These are phyloP conservation scores for Lacanobia oleracea DNA, from an alignment of 2,888 invertebrate species.

Conservation along the genomic window DNA sequence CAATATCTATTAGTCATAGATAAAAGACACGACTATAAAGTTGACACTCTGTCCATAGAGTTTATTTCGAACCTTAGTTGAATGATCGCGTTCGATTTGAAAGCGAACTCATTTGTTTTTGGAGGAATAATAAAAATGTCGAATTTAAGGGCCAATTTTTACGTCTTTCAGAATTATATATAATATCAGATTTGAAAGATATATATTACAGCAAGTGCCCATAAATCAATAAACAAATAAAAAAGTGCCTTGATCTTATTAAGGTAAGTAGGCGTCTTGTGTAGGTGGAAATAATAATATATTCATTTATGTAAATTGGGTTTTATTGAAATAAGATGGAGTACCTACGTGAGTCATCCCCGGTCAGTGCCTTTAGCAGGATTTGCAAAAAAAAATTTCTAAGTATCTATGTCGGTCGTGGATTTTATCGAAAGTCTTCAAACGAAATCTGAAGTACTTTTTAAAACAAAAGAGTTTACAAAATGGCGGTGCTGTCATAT, in stretches of 20 bases:
- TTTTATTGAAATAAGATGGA: conserved; percentile 42
- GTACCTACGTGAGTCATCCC: conserved; percentile 30
- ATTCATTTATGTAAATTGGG: conserved; percentile 61
- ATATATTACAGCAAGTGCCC: not conserved
- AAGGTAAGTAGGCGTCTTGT: conserved; percentile 35
- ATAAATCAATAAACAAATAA: conserved; percentile 36
- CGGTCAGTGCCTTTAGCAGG: conserved; percentile 52
- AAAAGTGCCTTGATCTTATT: conserved; percentile 10
- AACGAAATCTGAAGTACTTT: conserved; percentile 8
- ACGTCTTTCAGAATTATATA: no score
- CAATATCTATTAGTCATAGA: conserved; percentile 61
- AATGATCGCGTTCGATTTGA: not conserved
- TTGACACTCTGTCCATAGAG: conserved; percentile 13
- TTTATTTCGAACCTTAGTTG: not conserved
- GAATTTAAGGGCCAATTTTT: no score
- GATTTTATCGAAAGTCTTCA: not conserved
- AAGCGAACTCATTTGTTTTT: not conserved
- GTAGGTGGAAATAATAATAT: conserved; percentile 50
- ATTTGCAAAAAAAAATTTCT: conserved; percentile 7
- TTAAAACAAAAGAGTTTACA: conserved; percentile 39
- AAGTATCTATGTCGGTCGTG: not conserved
- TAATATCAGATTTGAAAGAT: not conserved
- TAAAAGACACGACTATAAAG: conserved; percentile 53
- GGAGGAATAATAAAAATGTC: not conserved
- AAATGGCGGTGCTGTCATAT: conserved; percentile 17